Percentiles rank a stretch among this genome's conserved stretches.
These are phyloP conservation scores for Perodicticus potto DNA, from an alignment of 2,797 vertebrate genomes.

Conservation along the genomic window DNA sequence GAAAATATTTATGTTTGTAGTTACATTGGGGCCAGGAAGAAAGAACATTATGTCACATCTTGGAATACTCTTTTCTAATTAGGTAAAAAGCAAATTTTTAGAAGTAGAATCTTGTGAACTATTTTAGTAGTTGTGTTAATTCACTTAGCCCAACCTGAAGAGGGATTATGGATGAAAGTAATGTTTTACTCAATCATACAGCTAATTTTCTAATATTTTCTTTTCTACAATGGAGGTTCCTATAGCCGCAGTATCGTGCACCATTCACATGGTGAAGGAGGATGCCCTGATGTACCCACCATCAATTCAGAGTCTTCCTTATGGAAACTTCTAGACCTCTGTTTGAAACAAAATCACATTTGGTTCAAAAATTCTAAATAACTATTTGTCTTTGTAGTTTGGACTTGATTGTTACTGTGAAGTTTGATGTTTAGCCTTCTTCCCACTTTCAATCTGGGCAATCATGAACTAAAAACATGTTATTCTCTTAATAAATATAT, in stretches of 20 bases:
- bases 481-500: neutral
- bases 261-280: neutral
- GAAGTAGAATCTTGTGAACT: neutral
- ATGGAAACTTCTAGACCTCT: neutral
- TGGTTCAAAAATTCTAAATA: neutral
- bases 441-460: neutral
- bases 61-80: neutral
- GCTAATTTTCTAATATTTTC: neutral
- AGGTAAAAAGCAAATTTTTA: constrained; percentile 3
- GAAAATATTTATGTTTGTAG: neutral
- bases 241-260: neutral
- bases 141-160: neutral
- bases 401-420: neutral
- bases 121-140: neutral
- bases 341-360: neutral
- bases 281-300: neutral
- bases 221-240: neutral
- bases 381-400: neutral
- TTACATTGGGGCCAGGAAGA: neutral
- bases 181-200: neutral
- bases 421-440: neutral
- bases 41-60: neutral
- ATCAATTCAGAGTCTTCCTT: neutral
- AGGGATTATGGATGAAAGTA: neutral
- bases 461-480: neutral